A percentile compares a stretch with the other conserved stretches of the same genome.
Evolutionary conservation across 2,888 invertebrate genomes (phyloP).

Genomic region (Plagodis dolabraria): DNA sequence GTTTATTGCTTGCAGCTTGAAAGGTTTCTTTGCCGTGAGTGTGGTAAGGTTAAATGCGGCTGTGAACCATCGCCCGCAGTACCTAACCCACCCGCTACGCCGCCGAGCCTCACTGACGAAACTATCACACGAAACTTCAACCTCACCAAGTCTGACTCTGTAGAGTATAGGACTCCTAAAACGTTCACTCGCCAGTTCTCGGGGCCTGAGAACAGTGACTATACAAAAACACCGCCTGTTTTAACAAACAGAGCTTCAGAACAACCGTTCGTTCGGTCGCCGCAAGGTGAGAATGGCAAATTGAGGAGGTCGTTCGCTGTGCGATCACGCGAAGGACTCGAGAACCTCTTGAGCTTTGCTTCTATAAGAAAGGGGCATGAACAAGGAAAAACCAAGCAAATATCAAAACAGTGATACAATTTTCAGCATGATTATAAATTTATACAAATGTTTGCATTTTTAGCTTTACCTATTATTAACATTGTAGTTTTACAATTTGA

Average conservation of each 20-base stretch:
- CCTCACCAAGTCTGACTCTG: constrained; percentile 45
- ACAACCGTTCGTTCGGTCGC: constrained; percentile 63
- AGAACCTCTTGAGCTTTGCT: constrained; percentile 69
- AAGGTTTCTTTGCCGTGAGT: constrained; percentile 89
- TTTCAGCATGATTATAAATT: constrained; percentile 2
- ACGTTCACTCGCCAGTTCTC: constrained; percentile 56
- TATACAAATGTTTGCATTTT: constrained; percentile 34
- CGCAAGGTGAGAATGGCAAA: constrained; percentile 67
- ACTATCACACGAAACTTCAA: constrained; percentile 28
- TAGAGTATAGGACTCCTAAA: constrained; percentile 65
- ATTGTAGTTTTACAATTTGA: neutral
- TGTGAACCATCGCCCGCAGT: constrained; percentile 66
- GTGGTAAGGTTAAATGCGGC: constrained; percentile 88
- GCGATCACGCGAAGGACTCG: constrained; percentile 75
- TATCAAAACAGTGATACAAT: constrained; percentile 33
- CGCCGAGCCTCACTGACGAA: constrained; percentile 37
- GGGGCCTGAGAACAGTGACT: constrained; percentile 51
- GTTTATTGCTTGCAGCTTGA: constrained; percentile 89
- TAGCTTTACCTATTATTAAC: constrained; percentile 34
- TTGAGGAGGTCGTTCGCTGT: constrained; percentile 76
- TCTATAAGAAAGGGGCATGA: constrained; percentile 65
- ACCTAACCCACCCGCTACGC: constrained; percentile 41
- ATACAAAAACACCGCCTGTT: constrained; percentile 38
- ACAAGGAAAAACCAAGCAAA: constrained; percentile 60
- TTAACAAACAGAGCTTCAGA: constrained; percentile 60